Percentiles rank a stretch among this genome's conserved stretches.
Conservation (phyloP, 2,888 invertebrate genomes). For the Oscheius myriophilus region DNA sequence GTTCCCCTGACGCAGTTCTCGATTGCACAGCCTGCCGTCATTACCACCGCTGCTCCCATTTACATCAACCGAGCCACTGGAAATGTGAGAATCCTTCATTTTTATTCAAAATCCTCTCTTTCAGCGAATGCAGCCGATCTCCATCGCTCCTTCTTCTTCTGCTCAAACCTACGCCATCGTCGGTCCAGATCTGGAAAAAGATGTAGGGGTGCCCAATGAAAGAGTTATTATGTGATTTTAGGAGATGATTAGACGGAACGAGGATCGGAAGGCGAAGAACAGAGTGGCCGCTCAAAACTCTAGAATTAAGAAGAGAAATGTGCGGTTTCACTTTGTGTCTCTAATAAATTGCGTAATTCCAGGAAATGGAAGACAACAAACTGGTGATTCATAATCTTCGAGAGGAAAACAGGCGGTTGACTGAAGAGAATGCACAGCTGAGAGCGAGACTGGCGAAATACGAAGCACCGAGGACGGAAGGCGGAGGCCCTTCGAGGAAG, state of each 20-base stretch:
- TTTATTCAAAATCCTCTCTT: background rate
- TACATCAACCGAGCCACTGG: slow-evolving; percentile 19
- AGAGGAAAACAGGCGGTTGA: slow-evolving; percentile 31
- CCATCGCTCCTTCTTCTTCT: background rate
- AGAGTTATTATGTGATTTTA: background rate
- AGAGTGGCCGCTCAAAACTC: slow-evolving; percentile 61
- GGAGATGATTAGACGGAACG: slow-evolving; percentile 9
- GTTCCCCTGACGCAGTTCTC: background rate
- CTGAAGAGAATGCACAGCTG: slow-evolving; percentile 36
- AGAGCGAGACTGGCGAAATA: slow-evolving; percentile 32
- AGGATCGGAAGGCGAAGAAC: slow-evolving; percentile 73
- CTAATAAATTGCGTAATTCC: background rate
- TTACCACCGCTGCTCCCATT: background rate
- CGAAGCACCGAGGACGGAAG: slow-evolving; percentile 19
- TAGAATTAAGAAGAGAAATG: slow-evolving; percentile 46
- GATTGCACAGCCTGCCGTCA: too few species aligned
- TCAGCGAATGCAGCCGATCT: slow-evolving; percentile 5
- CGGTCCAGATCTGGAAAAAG: background rate
- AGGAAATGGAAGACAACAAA: slow-evolving; percentile 42
- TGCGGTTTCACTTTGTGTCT: background rate
- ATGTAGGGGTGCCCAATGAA: background rate
- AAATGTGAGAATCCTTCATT: background rate
- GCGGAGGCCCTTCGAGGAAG: slow-evolving; percentile 20
- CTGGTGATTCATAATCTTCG: slow-evolving; percentile 10
- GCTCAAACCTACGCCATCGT: background rate